A percentile compares a stretch with the other conserved stretches of the same genome.
phyloP scores from a whole-genome alignment of 2,797 vertebrate genomes.

The Girardinus metallicus region DNA sequence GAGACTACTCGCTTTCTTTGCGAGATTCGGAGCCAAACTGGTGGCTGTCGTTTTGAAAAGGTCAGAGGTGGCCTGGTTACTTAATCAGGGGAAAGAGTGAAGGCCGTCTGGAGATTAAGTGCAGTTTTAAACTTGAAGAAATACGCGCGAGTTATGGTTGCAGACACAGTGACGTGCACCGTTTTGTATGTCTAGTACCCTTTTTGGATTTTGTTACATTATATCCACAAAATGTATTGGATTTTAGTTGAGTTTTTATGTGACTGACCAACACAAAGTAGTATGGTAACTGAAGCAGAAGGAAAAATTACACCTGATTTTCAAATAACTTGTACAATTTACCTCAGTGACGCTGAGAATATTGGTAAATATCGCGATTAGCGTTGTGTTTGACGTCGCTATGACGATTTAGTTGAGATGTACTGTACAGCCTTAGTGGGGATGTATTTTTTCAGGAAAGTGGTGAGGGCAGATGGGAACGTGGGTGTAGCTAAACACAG shows the following conservation, averaged over 20 bases:
- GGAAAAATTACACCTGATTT: not conserved
- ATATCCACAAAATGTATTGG: not conserved
- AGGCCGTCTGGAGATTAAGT: constrained; percentile 8
- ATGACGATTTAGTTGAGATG: not conserved
- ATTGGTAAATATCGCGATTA: no score
- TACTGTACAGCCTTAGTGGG: not conserved
- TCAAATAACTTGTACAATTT: not conserved
- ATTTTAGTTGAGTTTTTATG: not conserved
- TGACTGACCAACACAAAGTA: not conserved
- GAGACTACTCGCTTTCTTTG: constrained; percentile 6
- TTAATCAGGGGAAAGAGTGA: constrained; percentile 13
- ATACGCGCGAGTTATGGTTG: not conserved
- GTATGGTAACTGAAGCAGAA: not conserved
- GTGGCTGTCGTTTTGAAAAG: constrained; percentile 9
- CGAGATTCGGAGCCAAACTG: constrained; percentile 5
- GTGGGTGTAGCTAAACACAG: not conserved
- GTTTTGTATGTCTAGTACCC: not conserved
- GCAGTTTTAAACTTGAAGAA: constrained; percentile 1
- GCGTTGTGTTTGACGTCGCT: not conserved
- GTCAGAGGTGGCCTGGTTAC: constrained; percentile 5
- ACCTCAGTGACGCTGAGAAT: not conserved
- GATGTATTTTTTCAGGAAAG: not conserved
- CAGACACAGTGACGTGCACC: not conserved
- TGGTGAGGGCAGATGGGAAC: not conserved
- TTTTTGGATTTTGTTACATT: not conserved